Base-by-base conservation (phyloP, 2,888 invertebrate species). In the Pristionchus fissidentatus region DNA sequence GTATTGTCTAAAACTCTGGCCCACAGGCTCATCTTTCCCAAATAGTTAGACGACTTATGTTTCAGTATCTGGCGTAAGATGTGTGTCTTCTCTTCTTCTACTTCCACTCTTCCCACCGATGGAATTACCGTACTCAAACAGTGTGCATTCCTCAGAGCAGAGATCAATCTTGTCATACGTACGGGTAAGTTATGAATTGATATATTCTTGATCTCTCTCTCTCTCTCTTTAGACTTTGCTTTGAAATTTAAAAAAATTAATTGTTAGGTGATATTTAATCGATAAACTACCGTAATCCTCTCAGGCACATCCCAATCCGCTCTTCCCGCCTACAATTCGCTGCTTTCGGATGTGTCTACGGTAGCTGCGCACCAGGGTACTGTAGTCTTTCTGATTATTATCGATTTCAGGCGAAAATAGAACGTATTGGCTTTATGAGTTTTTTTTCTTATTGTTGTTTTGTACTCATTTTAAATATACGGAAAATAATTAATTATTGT, bases 1-100 rank as follows among this genome's bases (percentile, higher is more conserved):
- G 29, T n/a, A 26, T 57, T 10, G 26, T 57, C n/a, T n/a, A n/a
- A n/a, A n/a, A n/a, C n/a, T n/a, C n/a, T n/a, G n/a, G n/a, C n/a
- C n/a, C n/a, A n/a, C n/a, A n/a, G n/a, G n/a, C n/a, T n/a, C 19
- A 19, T 19, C 26, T 19, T n/a, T 60, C 26, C n/a, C n/a, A 60
- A 60, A 60, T 70, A 35, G 41, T 38, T 70, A n/a, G 8, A 8
- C 8, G 32, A 35, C 10, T 70, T n/a, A n/a, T 82, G 49, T 66
- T 66, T 19, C 75, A 89, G 88, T 38, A 90, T 91, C 66, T 90
- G 90, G 90, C 83, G 91, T 8, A 87, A 90, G 66, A 85, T 87
- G 43, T 91, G 89, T 66, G 86, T 83, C 73, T 90, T 91, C 82
- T 86, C 88, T 0, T 85, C 85, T 5, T 75, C 86, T 3, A 83